Evolutionary conservation across 2,797 vertebrate species (phyloP).

Genomic region (Neostethus bicornis): DNA sequence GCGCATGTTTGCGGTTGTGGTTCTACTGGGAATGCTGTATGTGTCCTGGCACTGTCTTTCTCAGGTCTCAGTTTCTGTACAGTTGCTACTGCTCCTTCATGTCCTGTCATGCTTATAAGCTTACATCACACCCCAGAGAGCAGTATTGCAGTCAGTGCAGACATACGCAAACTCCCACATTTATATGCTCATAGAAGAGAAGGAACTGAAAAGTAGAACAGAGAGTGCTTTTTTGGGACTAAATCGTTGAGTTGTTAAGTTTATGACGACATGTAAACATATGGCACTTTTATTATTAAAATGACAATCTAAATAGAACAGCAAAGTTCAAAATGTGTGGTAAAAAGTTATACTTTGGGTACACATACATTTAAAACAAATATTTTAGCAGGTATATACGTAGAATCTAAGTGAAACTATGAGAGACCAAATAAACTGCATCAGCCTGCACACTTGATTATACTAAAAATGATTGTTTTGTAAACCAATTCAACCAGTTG

Average conservation of each 20-base stretch:
- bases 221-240: constrained; percentile 2
- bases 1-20: constrained; percentile 9
- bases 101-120: constrained; percentile 77
- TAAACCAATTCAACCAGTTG: constrained; percentile 24
- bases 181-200: constrained; percentile 6
- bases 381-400: neutral
- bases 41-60: constrained; percentile 44
- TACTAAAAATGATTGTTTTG: constrained; percentile 12
- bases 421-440: neutral
- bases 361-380: neutral
- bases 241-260: neutral
- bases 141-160: constrained; percentile 49
- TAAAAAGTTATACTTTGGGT: constrained; percentile 7
- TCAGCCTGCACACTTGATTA: constrained; percentile 1
- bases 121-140: constrained; percentile 81
- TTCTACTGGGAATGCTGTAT: constrained; percentile 11
- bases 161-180: constrained; percentile 27
- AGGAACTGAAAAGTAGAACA: constrained; percentile 1
- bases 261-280: constrained; percentile 17
- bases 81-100: constrained; percentile 82
- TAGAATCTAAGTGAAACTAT: too few species aligned
- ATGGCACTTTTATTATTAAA: neutral
- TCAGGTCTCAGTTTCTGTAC: constrained; percentile 77
- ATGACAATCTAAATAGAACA: neutral
- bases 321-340: neutral